A percentile compares a stretch with the other conserved stretches of the same genome.
Conservation (phyloP, 1,140 invertebrate species). For the Pseudoatta argentina region DNA sequence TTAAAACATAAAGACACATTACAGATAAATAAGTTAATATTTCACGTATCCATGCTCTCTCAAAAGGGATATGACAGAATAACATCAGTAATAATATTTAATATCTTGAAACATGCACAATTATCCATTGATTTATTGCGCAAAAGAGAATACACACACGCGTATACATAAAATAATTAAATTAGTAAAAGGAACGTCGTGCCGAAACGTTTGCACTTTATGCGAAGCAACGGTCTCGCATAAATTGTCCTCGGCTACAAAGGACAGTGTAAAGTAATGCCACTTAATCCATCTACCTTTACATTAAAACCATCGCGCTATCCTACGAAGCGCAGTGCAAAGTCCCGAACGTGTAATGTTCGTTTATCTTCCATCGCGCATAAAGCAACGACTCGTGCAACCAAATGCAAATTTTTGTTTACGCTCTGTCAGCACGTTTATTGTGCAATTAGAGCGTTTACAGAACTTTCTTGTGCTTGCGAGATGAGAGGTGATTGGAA, state of each 20-base stretch:
- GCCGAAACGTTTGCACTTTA: slow-evolving; percentile 60
- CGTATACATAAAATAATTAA: slow-evolving; percentile 53
- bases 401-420: slow-evolving; percentile 61
- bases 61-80: neutral
- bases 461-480: neutral
- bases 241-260: slow-evolving; percentile 61
- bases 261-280: slow-evolving; percentile 59
- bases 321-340: slow-evolving; percentile 42
- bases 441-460: slow-evolving; percentile 46
- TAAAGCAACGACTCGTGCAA: slow-evolving; percentile 50
- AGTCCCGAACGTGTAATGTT: slow-evolving; percentile 50
- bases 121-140: slow-evolving; percentile 22
- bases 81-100: neutral
- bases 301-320: slow-evolving; percentile 57
- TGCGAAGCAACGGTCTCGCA: slow-evolving; percentile 54
- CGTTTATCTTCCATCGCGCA: slow-evolving; percentile 57
- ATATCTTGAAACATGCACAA: neutral
- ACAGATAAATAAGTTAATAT: neutral
- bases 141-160: slow-evolving; percentile 8
- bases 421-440: slow-evolving; percentile 47
- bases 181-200: slow-evolving; percentile 46
- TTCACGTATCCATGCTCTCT: neutral
- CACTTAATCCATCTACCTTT: slow-evolving; percentile 59
- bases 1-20: neutral
- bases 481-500: neutral